Conservation (phyloP, 2,888 invertebrate genomes). For the Beris morrisii region DNA sequence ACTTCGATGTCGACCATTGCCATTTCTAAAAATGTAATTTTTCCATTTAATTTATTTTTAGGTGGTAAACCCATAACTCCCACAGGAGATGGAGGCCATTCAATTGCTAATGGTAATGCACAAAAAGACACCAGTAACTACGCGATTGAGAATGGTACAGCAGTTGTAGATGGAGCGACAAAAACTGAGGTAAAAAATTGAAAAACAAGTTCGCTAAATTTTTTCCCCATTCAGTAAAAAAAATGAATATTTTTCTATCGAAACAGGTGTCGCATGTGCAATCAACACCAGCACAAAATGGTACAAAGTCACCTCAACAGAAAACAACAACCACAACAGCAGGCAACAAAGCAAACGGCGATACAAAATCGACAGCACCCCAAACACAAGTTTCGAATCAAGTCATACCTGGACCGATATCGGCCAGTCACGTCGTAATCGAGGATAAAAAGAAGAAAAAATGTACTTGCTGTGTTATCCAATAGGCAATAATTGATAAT, state of each 20-base stretch:
- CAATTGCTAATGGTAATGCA: constrained; percentile 46
- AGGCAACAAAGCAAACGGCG: constrained; percentile 47
- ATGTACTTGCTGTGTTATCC: constrained; percentile 92
- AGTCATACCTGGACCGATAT: constrained; percentile 75
- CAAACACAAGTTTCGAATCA: constrained; percentile 56
- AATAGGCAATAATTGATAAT: constrained; percentile 61
- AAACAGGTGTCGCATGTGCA: constrained; percentile 54
- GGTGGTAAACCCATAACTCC: constrained; percentile 57
- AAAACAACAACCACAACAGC: constrained; percentile 43
- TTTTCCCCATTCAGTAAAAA: not conserved
- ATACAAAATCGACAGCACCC: constrained; percentile 51
- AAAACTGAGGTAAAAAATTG: constrained; percentile 50
- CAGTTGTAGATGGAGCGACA: constrained; percentile 54
- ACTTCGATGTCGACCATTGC: too few relatives aligned
- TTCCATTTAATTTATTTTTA: constrained; percentile 35
- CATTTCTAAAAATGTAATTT: too few relatives aligned
- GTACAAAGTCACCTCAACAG: constrained; percentile 55
- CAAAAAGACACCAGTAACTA: constrained; percentile 46
- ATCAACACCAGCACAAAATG: constrained; percentile 53
- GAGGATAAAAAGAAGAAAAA: constrained; percentile 89
- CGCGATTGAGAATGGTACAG: constrained; percentile 51
- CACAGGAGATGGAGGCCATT: constrained; percentile 50
- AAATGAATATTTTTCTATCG: constrained; percentile 19
- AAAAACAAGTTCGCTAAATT: not conserved
- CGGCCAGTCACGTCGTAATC: constrained; percentile 85